Base-by-base conservation (phyloP, 2,888 invertebrate species). In the Stenchaetothrips biformis region DNA sequence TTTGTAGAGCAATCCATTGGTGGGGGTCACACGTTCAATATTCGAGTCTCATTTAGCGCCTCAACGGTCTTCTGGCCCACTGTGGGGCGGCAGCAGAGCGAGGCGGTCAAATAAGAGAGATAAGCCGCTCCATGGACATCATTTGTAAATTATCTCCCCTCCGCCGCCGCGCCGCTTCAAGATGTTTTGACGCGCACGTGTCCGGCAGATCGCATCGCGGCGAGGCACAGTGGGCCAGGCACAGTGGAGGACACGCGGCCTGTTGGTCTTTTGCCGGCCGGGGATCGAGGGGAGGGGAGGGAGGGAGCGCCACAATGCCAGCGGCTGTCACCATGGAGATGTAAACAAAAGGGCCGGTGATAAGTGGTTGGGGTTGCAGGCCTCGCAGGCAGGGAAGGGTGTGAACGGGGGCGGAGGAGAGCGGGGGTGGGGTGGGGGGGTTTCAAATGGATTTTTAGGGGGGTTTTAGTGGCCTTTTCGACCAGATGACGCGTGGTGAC, bases 321-420 rank as follows among this genome's bases (percentile, higher is more conserved):
- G 37, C 67, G 67, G 67, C 67, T 74, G 67, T 74, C 67, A 74
- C 67, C 67, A 74, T 74, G 67, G 67, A 74, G 67, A 74, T 74
- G 67, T 74, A 74, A 74, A 74, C 67, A 74, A 74, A 74, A 74
- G 67, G 25, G 67, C 67, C 11, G 67, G 67, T 74, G 67, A 74
- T 74, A 74, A 74, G 67, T 74, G 67, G 67, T 25, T 25, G 67
- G 21, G 59, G 59, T 18, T 74, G 67, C n/a, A 67, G 18, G 67
- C 18, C 16, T 53, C 13, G 53, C 53, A 16, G 53, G 53, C 13
- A 13, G 53, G 9, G 53, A 11, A 11, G 53, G 9, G 53, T 13
- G 67, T 67, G 9, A 67, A 16, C 9, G 53, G 53, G 53, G 67
- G 67, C 9, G 67, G n/a, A 67, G 25, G 21, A 11, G n/a, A 21